Evolutionary conservation across 1,140 invertebrate genomes (phyloP).

Genomic region (Polyergus mexicanus): DNA sequence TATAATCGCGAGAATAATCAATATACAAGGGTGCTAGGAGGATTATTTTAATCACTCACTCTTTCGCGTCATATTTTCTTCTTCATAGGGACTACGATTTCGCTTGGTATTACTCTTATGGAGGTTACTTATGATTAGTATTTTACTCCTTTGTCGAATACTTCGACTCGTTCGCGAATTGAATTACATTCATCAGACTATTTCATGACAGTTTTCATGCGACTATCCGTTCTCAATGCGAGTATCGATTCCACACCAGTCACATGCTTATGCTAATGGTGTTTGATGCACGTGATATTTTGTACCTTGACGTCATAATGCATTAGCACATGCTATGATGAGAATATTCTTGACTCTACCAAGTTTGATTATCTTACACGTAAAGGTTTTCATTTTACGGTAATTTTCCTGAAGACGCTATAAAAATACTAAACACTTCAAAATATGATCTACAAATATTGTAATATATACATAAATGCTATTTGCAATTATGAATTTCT

Average conservation of each 20-base stretch:
- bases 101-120: neutral
- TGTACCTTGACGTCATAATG: slow-evolving; percentile 69
- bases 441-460: neutral
- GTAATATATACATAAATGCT: neutral
- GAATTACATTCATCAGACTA: slow-evolving; percentile 22
- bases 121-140: slow-evolving; percentile 2
- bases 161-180: neutral
- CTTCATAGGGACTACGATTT: slow-evolving; percentile 17
- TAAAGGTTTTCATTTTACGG: slow-evolving; percentile 20
- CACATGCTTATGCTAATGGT: slow-evolving; percentile 78
- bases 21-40: neutral
- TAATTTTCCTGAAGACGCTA: neutral
- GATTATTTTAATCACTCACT: slow-evolving; percentile 10
- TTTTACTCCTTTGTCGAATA: neutral
- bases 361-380: slow-evolving; percentile 13
- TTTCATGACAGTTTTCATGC: slow-evolving; percentile 16
- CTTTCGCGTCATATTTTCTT: slow-evolving; percentile 1
- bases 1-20: neutral
- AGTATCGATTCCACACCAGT: slow-evolving; percentile 57
- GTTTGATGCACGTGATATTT: slow-evolving; percentile 66
- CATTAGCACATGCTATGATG: slow-evolving; percentile 72
- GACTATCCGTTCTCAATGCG: neutral
- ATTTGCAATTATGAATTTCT: neutral
- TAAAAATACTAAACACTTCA: neutral
- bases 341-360: slow-evolving; percentile 44